These are phyloP conservation scores for Sebastes jordani DNA, from an alignment of 2,797 vertebrate species.

Conservation along the genomic window DNA sequence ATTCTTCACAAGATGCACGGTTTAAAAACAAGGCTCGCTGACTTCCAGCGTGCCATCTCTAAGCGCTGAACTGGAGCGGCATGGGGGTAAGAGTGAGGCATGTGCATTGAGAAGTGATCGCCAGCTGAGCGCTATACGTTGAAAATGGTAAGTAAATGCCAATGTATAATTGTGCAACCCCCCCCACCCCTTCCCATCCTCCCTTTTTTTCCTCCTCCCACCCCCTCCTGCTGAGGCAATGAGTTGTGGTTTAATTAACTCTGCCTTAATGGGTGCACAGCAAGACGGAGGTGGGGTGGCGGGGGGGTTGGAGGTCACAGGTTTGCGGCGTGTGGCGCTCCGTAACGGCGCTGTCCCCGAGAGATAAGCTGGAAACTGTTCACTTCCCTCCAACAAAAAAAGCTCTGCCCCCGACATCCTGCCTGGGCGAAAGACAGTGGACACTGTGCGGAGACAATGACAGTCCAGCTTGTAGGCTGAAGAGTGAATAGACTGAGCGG, in stretches of 20 bases:
- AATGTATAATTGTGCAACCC: conserved; percentile 52
- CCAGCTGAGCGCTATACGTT: conserved; percentile 53
- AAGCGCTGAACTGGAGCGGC: neutral
- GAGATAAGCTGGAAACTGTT: conserved; percentile 63
- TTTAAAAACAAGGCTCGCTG: conserved; percentile 22
- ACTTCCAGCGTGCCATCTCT: neutral
- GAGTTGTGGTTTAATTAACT: conserved; percentile 83
- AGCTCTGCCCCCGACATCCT: conserved; percentile 18
- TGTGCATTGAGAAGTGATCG: conserved; percentile 38
- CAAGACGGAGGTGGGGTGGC: conserved; percentile 37
- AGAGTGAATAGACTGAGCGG: conserved; percentile 24
- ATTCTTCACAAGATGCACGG: conserved; percentile 27
- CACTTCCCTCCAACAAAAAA: conserved; percentile 27
- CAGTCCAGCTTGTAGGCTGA: conserved; percentile 24
- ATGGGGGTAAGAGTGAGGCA: conserved; percentile 9
- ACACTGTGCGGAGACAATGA: conserved; percentile 19
- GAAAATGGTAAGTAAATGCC: conserved; percentile 68
- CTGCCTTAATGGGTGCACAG: conserved; percentile 77
- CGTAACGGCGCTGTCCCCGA: conserved; percentile 52
- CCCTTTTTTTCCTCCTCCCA: conserved; percentile 5
- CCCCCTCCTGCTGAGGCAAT: conserved; percentile 69
- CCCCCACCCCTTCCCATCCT: neutral
- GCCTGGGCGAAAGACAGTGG: conserved; percentile 25
- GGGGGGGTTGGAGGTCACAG: conserved; percentile 42
- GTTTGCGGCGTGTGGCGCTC: conserved; percentile 53